These are phyloP conservation scores for Drosophila anomelani DNA, from an alignment of 2,888 invertebrate species.

Conservation along the genomic window DNA sequence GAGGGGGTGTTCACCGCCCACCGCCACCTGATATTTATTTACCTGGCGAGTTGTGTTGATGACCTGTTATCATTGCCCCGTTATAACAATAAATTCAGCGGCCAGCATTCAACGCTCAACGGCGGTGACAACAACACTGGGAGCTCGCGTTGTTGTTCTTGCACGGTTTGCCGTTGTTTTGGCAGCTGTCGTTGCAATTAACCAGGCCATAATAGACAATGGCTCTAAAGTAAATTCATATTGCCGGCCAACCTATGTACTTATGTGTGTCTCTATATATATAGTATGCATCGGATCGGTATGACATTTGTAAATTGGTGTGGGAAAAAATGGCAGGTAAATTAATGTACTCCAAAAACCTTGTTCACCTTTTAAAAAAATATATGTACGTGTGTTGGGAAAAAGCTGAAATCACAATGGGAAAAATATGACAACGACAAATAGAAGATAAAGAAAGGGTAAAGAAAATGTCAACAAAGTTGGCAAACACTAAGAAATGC, in stretches of 20 bases:
- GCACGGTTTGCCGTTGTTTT: slow-evolving; percentile 70
- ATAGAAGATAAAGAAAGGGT: neutral
- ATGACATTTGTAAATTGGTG: slow-evolving; percentile 37
- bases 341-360: slow-evolving; percentile 13
- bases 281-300: slow-evolving; percentile 5
- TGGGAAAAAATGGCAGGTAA: slow-evolving; percentile 32
- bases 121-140: slow-evolving; percentile 61
- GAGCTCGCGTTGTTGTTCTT: slow-evolving; percentile 46
- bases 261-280: neutral
- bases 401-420: slow-evolving; percentile 20
- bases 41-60: slow-evolving; percentile 61
- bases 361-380: neutral
- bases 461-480: slow-evolving; percentile 8
- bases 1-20: neutral
- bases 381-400: neutral
- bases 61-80: slow-evolving; percentile 76
- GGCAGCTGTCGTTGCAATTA: slow-evolving; percentile 78
- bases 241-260: slow-evolving; percentile 14
- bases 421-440: slow-evolving; percentile 1
- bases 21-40: slow-evolving; percentile 19
- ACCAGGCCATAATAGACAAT: slow-evolving; percentile 72
- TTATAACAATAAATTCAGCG: slow-evolving; percentile 73
- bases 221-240: slow-evolving; percentile 65
- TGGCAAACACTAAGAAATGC: neutral
- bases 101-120: slow-evolving; percentile 47